A percentile compares a stretch with the other conserved stretches of the same genome.
Evolutionary conservation across 1,140 invertebrate genomes (phyloP).

Genomic region (Drosophila lacteicornis): DNA sequence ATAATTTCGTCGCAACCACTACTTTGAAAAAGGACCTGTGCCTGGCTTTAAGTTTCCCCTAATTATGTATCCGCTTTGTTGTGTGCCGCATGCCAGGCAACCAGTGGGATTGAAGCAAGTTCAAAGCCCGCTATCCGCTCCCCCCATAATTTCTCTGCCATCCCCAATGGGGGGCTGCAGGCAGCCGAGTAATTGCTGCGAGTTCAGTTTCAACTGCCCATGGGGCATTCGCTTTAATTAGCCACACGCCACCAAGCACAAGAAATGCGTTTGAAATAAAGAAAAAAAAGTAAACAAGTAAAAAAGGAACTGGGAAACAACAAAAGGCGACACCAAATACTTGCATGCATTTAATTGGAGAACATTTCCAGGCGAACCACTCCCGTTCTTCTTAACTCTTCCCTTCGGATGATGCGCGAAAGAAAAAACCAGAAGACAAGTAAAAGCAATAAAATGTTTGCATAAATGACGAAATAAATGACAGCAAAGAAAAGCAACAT

Average conservation of each 20-base stretch:
- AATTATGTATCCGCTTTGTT: conserved; percentile 72
- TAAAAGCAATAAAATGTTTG: conserved; percentile 79
- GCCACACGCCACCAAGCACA: conserved; percentile 61
- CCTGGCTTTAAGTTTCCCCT: conserved; percentile 43
- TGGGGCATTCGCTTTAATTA: conserved; percentile 65
- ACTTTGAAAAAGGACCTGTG: conserved; percentile 12
- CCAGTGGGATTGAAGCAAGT: conserved; percentile 51
- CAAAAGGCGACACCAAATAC: conserved; percentile 26
- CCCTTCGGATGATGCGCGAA: not conserved
- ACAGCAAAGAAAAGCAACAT: conserved; percentile 76
- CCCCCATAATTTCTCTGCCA: not conserved
- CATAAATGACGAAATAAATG: conserved; percentile 83
- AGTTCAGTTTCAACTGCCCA: conserved; percentile 54
- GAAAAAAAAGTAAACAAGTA: not conserved
- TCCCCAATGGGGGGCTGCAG: conserved; percentile 30
- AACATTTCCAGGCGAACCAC: conserved; percentile 13
- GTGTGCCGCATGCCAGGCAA: conserved; percentile 45
- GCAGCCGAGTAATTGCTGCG: conserved; percentile 56
- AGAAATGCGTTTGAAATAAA: conserved; percentile 46
- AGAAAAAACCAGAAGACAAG: conserved; percentile 44
- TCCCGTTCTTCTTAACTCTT: conserved; percentile 26
- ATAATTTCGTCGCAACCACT: not conserved
- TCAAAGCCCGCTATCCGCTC: conserved; percentile 53
- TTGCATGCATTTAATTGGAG: conserved; percentile 73
- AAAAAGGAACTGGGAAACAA: conserved; percentile 9